Evolutionary conservation across 2,888 invertebrate genomes (phyloP).

Genomic region (Phrixothrix hirtus): DNA sequence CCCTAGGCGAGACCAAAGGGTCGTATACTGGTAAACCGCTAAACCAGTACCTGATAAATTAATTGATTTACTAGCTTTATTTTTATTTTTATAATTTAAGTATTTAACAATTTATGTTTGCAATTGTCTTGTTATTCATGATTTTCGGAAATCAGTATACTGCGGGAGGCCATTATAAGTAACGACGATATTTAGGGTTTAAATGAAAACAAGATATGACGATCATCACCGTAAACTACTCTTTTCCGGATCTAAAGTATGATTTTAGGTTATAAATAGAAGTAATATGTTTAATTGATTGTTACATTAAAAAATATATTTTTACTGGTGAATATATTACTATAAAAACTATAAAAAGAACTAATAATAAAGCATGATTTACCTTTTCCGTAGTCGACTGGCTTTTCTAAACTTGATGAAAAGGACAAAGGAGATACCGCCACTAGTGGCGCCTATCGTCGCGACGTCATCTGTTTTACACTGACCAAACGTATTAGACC

Average conservation of each 20-base stretch:
- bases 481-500: slow-evolving; percentile 42
- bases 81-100: slow-evolving; percentile 22
- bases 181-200: slow-evolving; percentile 36
- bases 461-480: slow-evolving; percentile 45
- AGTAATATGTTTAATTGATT: too few relatives aligned
- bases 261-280: too few relatives aligned
- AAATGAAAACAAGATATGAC: slow-evolving; percentile 44
- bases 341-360: slow-evolving; percentile 1
- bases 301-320: too few relatives aligned
- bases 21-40: slow-evolving; percentile 42
- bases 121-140: slow-evolving; percentile 4
- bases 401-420: slow-evolving; percentile 20
- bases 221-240: slow-evolving; percentile 45
- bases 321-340: background rate
- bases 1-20: slow-evolving; percentile 37
- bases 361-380: slow-evolving; percentile 7
- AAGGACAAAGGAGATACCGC: slow-evolving; percentile 33
- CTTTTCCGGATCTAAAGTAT: slow-evolving; percentile 48
- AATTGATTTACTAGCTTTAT: slow-evolving; percentile 40
- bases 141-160: background rate
- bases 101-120: slow-evolving; percentile 4
- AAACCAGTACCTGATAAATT: slow-evolving; percentile 45
- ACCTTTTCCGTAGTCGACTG: slow-evolving; percentile 11
- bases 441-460: slow-evolving; percentile 42
- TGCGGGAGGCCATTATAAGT: slow-evolving; percentile 26